Percentiles rank a stretch among this genome's conserved stretches.
Evolutionary conservation across 1,140 invertebrate genomes (phyloP).

Genomic region (Zaprionus lachaisei): DNA sequence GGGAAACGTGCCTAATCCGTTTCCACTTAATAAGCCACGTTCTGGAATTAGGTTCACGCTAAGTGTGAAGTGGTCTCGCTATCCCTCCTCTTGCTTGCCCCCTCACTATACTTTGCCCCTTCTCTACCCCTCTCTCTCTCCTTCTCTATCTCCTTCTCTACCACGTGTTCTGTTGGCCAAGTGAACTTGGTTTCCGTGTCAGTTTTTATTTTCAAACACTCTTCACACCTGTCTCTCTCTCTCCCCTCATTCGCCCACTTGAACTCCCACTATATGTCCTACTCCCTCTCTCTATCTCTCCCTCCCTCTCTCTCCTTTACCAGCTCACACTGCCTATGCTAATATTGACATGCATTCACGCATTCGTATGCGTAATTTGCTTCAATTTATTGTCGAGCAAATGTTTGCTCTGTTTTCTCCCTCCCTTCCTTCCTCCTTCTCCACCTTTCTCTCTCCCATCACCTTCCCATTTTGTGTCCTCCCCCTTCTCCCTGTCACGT

Average conservation of each 20-base stretch:
- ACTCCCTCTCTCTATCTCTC: not conserved
- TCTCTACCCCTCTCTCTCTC: not conserved
- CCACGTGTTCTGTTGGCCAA: not conserved
- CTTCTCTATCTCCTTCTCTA: not conserved
- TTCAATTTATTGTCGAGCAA: slow-evolving; percentile 61
- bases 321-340: slow-evolving; percentile 51
- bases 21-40: slow-evolving; percentile 76
- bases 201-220: slow-evolving; percentile 3
- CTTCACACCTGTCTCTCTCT: not conserved
- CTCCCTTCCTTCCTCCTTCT: not conserved
- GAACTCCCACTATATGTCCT: slow-evolving; percentile 2
- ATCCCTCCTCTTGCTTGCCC: not conserved
- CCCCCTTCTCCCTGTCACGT: slow-evolving; percentile 1
- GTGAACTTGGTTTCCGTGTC: slow-evolving; percentile 10
- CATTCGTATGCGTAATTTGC: slow-evolving; percentile 71
- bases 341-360: slow-evolving; percentile 64
- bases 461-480: not conserved
- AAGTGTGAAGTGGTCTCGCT: not conserved
- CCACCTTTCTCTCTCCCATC: not conserved
- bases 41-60: slow-evolving; percentile 40
- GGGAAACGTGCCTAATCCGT: slow-evolving; percentile 62
- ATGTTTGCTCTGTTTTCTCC: slow-evolving; percentile 46
- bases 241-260: not conserved
- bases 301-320: not conserved
- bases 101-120: not conserved